Evolutionary conservation across 1,140 invertebrate species (phyloP), one percentile per base, ranked within the genome.

Genomic region (Ceratina japonica): DNA sequence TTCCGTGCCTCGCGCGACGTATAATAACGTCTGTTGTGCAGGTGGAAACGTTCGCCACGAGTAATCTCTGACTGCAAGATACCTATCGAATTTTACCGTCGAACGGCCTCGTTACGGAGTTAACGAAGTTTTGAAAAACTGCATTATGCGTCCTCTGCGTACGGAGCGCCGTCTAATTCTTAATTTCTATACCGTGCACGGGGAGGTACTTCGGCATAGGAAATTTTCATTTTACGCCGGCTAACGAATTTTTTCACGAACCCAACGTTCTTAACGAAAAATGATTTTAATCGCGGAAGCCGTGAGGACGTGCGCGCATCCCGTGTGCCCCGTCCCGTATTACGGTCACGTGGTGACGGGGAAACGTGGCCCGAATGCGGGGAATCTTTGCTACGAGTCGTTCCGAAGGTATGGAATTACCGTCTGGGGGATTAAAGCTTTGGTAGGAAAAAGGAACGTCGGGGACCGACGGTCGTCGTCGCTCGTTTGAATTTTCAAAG

Each of bases 211-310:
- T 13, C n/a, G 22, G 59, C 7, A 37, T 2, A 7, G 51, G 31
- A 75, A 66, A 83, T 80, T 78, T 59, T 74, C 56, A 75, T 72
- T 78, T 72, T 49, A 18, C 13, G 62, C 49, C 27, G 37, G 37
- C 71, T 80, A 75, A 16, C n/a, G 20, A n/a, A 68, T 56, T 59
- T 61, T 24, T 52, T 24, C 12, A n/a, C 59, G 3, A 12, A 58
- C 13, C 16, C 13, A 37, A 22, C n/a, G 56, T 37, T 27, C 61
- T 83, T 72, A 51, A 64, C 18, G 73, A 75, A 81, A 84, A 78
- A 85, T 81, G 71, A 85, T 81, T 78, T 84, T 81, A 78, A 84
- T 78, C 65, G 66, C 27, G n/a, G 37, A 24, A 10, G 44, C 18
- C 13, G 24, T 5, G 52, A 59, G 20, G 16, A 22, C 16, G 65